These are phyloP conservation scores for Drosophila pseudotakahashii DNA, from an alignment of 2,888 invertebrate species.

Conservation along the genomic window DNA sequence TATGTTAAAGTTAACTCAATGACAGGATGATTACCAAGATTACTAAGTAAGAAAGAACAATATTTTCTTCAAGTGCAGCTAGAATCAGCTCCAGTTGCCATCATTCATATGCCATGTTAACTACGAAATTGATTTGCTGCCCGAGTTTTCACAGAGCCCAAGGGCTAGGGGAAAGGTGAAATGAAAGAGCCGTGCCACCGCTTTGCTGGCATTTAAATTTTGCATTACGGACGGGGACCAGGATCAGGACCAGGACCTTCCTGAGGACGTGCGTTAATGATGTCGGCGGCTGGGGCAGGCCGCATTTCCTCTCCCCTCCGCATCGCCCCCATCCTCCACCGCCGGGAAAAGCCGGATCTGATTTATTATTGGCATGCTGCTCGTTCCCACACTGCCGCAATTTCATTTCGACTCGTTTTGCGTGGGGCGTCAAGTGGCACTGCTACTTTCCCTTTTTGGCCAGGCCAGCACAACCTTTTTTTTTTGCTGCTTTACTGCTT, in stretches of 20 bases:
- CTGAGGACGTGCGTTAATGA: conserved; percentile 42
- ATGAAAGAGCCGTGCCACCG: conserved; percentile 1
- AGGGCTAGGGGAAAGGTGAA: not conserved
- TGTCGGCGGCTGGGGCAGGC: conserved; percentile 37
- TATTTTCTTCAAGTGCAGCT: not conserved
- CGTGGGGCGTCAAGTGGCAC: conserved; percentile 44
- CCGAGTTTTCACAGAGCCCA: not conserved
- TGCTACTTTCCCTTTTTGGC: conserved; percentile 52
- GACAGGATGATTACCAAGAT: too few species aligned
- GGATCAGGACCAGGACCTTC: conserved; percentile 17
- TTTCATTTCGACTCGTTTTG: conserved; percentile 40
- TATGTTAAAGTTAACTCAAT: too few species aligned
- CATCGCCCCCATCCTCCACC: not conserved
- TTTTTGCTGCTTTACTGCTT: not conserved
- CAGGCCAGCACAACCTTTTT: conserved; percentile 40
- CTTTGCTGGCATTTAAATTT: conserved; percentile 41
- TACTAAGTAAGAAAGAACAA: too few species aligned
- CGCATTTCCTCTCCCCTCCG: conserved; percentile 13
- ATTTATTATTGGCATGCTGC: conserved; percentile 56
- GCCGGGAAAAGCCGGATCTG: conserved; percentile 36
- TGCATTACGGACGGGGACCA: conserved; percentile 15
- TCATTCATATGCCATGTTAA: conserved; percentile 40
- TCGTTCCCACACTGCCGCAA: conserved; percentile 36
- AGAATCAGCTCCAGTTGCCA: conserved; percentile 5
- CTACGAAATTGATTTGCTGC: conserved; percentile 40